These are phyloP conservation scores for Ctenicera cuprea DNA, from an alignment of 2,888 invertebrate genomes.

Conservation along the genomic window DNA sequence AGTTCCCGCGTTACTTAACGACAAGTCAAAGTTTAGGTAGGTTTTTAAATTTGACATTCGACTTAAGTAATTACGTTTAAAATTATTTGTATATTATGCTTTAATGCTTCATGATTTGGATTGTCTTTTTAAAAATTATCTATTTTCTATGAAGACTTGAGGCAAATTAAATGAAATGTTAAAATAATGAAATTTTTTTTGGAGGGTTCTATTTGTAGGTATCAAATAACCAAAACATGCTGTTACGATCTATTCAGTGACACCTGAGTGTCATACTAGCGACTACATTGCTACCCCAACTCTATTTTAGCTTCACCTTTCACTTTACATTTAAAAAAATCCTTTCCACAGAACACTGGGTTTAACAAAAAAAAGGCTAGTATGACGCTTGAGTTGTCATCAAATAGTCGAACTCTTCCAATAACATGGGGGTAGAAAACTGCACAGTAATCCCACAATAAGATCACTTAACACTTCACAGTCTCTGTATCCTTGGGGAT, in stretches of 20 bases:
- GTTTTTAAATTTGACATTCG: too few species aligned
- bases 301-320: constrained; percentile 7
- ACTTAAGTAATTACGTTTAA: too few species aligned
- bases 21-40: too few species aligned
- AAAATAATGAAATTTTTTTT: too few species aligned
- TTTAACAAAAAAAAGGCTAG: constrained; percentile 20
- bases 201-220: neutral
- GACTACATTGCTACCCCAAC: constrained; percentile 11
- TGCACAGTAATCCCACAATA: constrained; percentile 31
- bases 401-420: constrained; percentile 8
- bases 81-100: too few species aligned
- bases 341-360: constrained; percentile 4
- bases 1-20: neutral
- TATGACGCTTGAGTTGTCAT: constrained; percentile 27
- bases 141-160: too few species aligned
- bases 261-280: constrained; percentile 41
- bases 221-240: neutral
- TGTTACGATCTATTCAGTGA: constrained; percentile 25
- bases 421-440: constrained; percentile 6
- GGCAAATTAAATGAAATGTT: too few species aligned
- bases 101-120: too few species aligned
- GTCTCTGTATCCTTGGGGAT: constrained; percentile 41
- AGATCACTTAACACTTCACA: constrained; percentile 50
- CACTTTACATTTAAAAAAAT: constrained; percentile 18
- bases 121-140: too few species aligned